Evolutionary conservation across 2,797 vertebrate species (phyloP).

Genomic region (Sebastiscus tertius): DNA sequence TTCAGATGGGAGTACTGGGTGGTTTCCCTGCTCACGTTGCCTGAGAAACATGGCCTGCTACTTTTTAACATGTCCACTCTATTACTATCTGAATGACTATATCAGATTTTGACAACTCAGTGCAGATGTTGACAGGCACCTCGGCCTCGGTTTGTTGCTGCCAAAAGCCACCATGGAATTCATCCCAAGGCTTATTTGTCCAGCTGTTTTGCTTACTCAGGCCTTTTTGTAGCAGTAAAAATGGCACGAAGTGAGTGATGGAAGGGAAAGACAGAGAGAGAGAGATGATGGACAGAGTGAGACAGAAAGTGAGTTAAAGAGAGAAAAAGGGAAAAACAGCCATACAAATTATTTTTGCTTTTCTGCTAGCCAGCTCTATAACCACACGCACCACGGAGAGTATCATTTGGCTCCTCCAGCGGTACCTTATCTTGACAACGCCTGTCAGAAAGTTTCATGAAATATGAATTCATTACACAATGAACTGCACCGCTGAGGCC

Average conservation of each 20-base stretch:
- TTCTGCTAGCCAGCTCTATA: conserved; percentile 23
- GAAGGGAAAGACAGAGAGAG: conserved; percentile 31
- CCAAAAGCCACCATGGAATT: conserved; percentile 74
- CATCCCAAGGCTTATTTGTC: conserved; percentile 71
- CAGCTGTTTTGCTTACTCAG: conserved; percentile 75
- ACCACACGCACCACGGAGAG: conserved; percentile 36
- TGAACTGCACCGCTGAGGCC: conserved; percentile 45
- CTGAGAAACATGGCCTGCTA: conserved; percentile 66
- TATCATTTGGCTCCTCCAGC: conserved; percentile 50
- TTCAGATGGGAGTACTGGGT: conserved; percentile 43
- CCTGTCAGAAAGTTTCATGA: conserved; percentile 54
- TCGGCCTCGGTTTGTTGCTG: conserved; percentile 52
- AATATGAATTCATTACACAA: conserved; percentile 61
- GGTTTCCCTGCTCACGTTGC: conserved; percentile 54
- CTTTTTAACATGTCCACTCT: conserved; percentile 69
- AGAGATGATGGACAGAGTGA: conserved; percentile 39
- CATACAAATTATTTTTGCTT: conserved; percentile 23
- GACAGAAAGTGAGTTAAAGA: conserved; percentile 14
- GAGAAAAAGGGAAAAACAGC: conserved; percentile 19
- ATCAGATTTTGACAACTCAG: conserved; percentile 78
- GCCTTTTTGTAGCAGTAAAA: conserved; percentile 52
- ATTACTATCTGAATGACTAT: conserved; percentile 75
- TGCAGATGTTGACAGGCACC: conserved; percentile 75
- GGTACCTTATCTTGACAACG: conserved; percentile 49
- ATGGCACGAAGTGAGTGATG: conserved; percentile 15